Evolutionary conservation across 2,113 vertebrate genomes (phyloP).

Genomic region (Bagarius yarrelli): DNA sequence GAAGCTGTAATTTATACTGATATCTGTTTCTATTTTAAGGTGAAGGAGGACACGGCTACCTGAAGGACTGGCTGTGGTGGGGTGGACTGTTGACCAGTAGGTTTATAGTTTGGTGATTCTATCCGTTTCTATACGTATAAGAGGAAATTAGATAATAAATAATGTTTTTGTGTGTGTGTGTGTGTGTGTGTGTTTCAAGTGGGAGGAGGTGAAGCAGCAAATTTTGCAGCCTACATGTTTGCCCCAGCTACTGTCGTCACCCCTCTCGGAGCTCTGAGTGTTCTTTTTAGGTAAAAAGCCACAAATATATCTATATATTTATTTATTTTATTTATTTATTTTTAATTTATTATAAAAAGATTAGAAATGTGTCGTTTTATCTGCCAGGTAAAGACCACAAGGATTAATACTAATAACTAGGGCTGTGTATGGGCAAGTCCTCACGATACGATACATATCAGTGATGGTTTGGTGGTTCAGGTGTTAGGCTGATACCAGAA

Average conservation of each 20-base stretch:
- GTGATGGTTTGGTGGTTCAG: too few species aligned
- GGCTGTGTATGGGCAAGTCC: too few species aligned
- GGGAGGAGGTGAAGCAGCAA: conserved; percentile 89
- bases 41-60: conserved; percentile 90
- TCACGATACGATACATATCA: too few species aligned
- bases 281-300: conserved; percentile 89
- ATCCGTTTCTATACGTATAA: neutral
- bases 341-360: neutral
- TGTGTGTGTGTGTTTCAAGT: conserved; percentile 68
- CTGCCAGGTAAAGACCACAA: neutral
- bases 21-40: conserved; percentile 64
- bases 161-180: neutral
- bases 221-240: conserved; percentile 93
- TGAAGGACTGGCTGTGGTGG: conserved; percentile 96
- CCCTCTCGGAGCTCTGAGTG: conserved; percentile 88
- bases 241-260: conserved; percentile 93
- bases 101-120: conserved; percentile 42
- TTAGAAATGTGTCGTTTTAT: neutral
- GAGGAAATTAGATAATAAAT: neutral
- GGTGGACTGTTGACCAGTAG: conserved; percentile 92
- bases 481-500: too few species aligned
- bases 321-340: neutral
- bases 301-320: too few species aligned
- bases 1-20: too few species aligned
- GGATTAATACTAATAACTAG: neutral